Evolutionary conservation across 1,140 invertebrate genomes (phyloP), one percentile per base, ranked within the genome.

Genomic region (Solen grandis): DNA sequence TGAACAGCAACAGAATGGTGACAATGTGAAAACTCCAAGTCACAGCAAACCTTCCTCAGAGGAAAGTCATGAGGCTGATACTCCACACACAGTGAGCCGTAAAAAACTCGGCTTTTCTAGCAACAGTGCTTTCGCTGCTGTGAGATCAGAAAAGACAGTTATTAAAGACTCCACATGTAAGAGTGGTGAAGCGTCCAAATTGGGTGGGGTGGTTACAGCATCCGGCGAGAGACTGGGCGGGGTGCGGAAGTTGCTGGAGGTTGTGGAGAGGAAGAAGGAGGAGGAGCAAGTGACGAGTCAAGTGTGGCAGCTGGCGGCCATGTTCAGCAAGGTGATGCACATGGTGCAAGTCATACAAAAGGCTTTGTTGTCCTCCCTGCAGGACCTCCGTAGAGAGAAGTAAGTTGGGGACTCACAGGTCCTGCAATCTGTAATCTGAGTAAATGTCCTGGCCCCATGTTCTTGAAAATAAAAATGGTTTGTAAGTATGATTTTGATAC

Each of bases 311-410:
- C 27, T 85, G 22, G 62, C 77, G n/a, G 69, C 81, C 19, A 22
- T 81, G 19, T 82, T 87, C 36, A 55, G 38, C 13, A 33, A 77
- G 57, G 85, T 85, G 16, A 16, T 73, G 0, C 59, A 72, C n/a
- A 57, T 83, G 36, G 81, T 74, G 36, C 74, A 81, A 25, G 46
- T 85, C 5, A 46, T 81, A 41, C 81, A 85, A 22, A 81, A 68
- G 36, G 83, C 85, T 31, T 82, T 83, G 10, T 66, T 72, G 31
- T 76, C 82, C 3, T 83, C 85, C 14, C 52, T 85, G n/a, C 66
- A 79, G 41, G 83, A 85, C 72, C 55, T 85, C 16, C 82, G 36
- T 55, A 66, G 66, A 55, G 83, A 84, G 46, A 81, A 83, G 85
- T 84, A 59, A 83, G 83, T 80, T 3, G 13, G 13, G n/a, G n/a